Evolutionary conservation across 1,140 invertebrate genomes (phyloP).

Genomic region (Palaemon carinicauda): DNA sequence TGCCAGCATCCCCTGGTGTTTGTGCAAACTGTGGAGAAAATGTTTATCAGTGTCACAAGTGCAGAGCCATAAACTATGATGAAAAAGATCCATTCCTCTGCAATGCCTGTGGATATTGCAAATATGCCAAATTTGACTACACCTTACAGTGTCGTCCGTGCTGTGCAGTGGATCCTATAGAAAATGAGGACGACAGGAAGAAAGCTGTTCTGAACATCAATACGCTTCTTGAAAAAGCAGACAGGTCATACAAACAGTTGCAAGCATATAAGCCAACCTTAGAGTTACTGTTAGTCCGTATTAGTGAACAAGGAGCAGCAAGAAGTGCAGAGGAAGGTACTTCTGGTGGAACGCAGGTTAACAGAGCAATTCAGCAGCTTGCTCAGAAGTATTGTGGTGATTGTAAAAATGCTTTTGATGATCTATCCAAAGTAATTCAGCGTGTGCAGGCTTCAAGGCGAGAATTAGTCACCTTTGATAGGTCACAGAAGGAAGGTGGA

Average conservation of each 20-base stretch:
- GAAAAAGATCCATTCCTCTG: constrained; percentile 99
- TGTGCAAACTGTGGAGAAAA: constrained; percentile 98
- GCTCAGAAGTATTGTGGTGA: constrained; percentile 95
- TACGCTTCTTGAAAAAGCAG: constrained; percentile 89
- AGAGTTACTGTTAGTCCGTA: constrained; percentile 81
- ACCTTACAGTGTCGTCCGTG: constrained; percentile 88
- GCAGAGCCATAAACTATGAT: constrained; percentile 97
- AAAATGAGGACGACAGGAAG: constrained; percentile 95
- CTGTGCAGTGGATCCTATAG: constrained; percentile 95
- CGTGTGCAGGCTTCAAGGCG: constrained; percentile 87
- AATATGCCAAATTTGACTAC: constrained; percentile 99
- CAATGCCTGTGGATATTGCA: constrained; percentile 98
- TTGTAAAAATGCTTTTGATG: constrained; percentile 93
- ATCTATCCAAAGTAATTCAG: constrained; percentile 94
- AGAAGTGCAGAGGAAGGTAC: constrained; percentile 60
- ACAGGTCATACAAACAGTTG: constrained; percentile 90
- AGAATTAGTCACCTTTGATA: constrained; percentile 91
- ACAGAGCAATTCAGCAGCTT: constrained; percentile 69
- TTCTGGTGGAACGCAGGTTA: constrained; percentile 64
- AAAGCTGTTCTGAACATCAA: constrained; percentile 93
- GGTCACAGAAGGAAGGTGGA: constrained; percentile 72
- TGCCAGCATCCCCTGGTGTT: constrained; percentile 96
- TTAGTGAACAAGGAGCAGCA: constrained; percentile 69
- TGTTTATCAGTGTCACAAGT: constrained; percentile 98
- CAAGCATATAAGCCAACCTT: constrained; percentile 88